phyloP scores from a whole-genome alignment of 1,140 invertebrate genomes.

The Pentalonia nigronervosa region DNA sequence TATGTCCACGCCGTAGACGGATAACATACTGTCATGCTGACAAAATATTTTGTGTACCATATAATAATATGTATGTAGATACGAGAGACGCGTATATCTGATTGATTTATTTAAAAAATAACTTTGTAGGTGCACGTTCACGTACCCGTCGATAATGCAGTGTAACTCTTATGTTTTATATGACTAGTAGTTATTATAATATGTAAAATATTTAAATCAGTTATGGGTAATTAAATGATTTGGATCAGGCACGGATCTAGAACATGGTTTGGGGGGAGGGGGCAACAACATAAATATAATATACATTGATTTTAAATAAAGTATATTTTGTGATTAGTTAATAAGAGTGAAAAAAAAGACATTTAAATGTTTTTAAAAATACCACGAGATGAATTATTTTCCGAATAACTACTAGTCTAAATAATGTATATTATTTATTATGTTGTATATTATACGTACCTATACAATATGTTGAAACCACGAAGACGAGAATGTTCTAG shows the following conservation, averaged over 20 bases:
- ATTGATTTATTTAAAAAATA: constrained; percentile 2
- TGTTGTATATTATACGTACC: too few species aligned
- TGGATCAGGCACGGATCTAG: not conserved
- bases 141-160: not conserved
- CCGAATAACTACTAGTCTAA: too few species aligned
- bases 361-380: too few species aligned
- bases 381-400: too few species aligned
- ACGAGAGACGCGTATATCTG: not conserved
- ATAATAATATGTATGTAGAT: not conserved
- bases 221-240: not conserved
- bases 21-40: constrained; percentile 14
- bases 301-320: too few species aligned
- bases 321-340: too few species aligned
- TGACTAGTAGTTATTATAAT: not conserved
- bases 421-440: too few species aligned
- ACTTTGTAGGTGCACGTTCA: not conserved
- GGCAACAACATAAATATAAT: too few species aligned
- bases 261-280: too few species aligned
- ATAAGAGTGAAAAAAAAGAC: too few species aligned
- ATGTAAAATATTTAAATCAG: not conserved
- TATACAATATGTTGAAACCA: too few species aligned
- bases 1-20: not conserved
- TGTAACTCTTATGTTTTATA: not conserved
- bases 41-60: constrained; percentile 8
- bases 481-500: too few species aligned